Percentiles rank a stretch among this genome's conserved stretches.
phyloP scores from a whole-genome alignment of 2,797 vertebrate genomes.

The Alosa sapidissima region DNA sequence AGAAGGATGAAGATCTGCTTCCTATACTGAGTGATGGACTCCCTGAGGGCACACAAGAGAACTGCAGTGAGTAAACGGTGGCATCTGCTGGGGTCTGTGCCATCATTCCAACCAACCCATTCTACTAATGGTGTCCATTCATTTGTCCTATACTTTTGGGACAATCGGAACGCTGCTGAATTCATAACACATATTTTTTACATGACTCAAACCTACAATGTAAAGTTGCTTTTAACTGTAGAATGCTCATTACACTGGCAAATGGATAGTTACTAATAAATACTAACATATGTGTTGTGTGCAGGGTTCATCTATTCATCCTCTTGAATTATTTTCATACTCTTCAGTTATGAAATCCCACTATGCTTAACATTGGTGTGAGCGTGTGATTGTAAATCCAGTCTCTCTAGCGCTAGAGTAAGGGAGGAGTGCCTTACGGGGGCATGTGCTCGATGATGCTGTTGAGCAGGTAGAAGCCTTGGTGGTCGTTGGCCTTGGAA shows the following conservation, averaged over 20 bases:
- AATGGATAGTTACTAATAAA: too few relatives aligned
- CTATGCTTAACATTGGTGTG: neutral
- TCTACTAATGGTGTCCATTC: too few relatives aligned
- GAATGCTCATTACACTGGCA: too few relatives aligned
- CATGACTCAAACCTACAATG: too few relatives aligned
- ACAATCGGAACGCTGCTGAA: neutral
- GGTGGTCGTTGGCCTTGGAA: constrained; percentile 97
- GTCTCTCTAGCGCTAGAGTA: neutral
- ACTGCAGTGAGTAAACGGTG: neutral
- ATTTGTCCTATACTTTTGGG: neutral
- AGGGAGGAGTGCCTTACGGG: constrained; percentile 74
- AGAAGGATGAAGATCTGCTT: constrained; percentile 98
- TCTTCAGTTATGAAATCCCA: neutral
- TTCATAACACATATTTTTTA: too few relatives aligned
- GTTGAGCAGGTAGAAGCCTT: constrained; percentile 97
- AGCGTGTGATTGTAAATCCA: neutral
- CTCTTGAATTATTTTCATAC: neutral
- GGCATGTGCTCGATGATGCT: constrained; percentile 98
- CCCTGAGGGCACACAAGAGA: constrained; percentile 67
- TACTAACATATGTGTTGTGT: too few relatives aligned
- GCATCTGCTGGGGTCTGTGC: neutral
- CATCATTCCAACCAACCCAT: neutral
- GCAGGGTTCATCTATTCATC: neutral
- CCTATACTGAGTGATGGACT: constrained; percentile 90
- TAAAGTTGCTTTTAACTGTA: too few relatives aligned